Conservation (phyloP, 2,888 invertebrate species). For the Hemistola chrysoprasaria region DNA sequence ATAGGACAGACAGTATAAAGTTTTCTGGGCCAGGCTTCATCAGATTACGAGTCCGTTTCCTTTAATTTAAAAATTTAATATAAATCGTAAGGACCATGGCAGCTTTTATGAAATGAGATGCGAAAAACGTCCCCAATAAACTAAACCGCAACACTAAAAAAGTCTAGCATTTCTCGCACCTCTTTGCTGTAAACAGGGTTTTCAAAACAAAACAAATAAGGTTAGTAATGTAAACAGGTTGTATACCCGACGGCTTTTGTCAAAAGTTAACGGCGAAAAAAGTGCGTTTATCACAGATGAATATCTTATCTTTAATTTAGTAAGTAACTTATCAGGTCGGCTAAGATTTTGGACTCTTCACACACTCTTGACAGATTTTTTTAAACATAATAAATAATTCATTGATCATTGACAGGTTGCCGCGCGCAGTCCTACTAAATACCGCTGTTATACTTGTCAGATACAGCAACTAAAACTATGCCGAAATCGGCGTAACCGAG, state of each 20-base stretch:
- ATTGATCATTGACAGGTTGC: too few species aligned
- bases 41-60: too few species aligned
- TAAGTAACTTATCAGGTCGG: conserved; percentile 4
- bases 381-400: conserved; percentile 58
- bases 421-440: too few species aligned
- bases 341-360: conserved; percentile 51
- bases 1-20: too few species aligned
- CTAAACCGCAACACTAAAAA: conserved; percentile 8
- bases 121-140: conserved; percentile 6
- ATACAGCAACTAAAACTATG: too few species aligned
- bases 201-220: conserved; percentile 48
- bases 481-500: too few species aligned
- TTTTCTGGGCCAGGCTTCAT: too few species aligned
- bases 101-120: not conserved
- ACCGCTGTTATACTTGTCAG: too few species aligned
- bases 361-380: conserved; percentile 64
- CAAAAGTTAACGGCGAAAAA: conserved; percentile 62
- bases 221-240: conserved; percentile 37
- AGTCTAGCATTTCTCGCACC: conserved; percentile 43
- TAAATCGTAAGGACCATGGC: too few species aligned
- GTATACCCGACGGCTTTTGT: conserved; percentile 57
- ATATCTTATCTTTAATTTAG: conserved; percentile 31
- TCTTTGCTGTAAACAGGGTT: conserved; percentile 51
- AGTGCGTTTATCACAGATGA: conserved; percentile 42
- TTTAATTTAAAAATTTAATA: too few species aligned